These are phyloP conservation scores for Condylura cristata DNA, from an alignment of 2,113 vertebrate species.

Conservation along the genomic window DNA sequence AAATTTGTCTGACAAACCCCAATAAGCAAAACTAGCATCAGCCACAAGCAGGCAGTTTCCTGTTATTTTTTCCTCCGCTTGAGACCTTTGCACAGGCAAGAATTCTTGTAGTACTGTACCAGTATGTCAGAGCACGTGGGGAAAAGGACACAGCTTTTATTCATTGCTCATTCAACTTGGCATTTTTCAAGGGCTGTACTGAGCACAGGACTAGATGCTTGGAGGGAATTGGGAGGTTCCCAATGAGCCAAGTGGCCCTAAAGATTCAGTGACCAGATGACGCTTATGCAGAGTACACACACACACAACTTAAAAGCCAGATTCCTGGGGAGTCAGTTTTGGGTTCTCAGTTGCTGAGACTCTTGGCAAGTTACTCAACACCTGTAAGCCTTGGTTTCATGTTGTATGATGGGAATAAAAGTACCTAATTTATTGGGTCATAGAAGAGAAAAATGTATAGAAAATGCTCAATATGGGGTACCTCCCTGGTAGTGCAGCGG, in stretches of 20 bases:
- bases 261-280: neutral
- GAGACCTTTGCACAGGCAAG: slow-evolving; percentile 13
- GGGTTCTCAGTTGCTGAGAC: neutral
- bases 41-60: slow-evolving; percentile 21
- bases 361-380: neutral
- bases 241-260: neutral
- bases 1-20: slow-evolving; percentile 57
- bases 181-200: neutral
- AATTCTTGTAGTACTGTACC: neutral
- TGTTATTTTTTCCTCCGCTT: slow-evolving; percentile 13
- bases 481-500: too few species aligned
- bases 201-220: neutral
- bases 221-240: too few species aligned
- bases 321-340: neutral
- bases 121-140: neutral
- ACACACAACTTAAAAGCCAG: neutral
- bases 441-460: neutral
- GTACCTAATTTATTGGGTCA: neutral
- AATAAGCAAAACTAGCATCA: slow-evolving; percentile 45
- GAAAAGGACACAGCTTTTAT: neutral
- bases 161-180: neutral
- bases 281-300: accelerated
- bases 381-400: neutral
- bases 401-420: slow-evolving; percentile 5
- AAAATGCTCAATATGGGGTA: neutral